phyloP scores from a whole-genome alignment of 2,797 vertebrate genomes.

The Falco rusticolus region DNA sequence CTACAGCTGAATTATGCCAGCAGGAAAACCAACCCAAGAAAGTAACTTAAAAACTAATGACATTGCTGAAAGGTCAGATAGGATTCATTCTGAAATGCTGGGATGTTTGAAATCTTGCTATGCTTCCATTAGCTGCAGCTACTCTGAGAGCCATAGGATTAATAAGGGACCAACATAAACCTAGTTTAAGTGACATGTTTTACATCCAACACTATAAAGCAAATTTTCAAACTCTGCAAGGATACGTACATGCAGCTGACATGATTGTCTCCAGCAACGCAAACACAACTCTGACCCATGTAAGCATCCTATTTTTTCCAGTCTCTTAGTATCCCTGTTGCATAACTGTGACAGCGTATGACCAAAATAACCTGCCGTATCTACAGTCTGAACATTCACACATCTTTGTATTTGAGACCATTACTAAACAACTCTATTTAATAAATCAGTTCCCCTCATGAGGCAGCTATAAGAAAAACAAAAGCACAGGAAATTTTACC shows the following conservation, averaged over 20 bases:
- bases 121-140: background rate
- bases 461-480: background rate
- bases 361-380: conserved; percentile 14
- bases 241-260: background rate
- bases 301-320: background rate
- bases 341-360: background rate
- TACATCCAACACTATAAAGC: background rate
- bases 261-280: background rate
- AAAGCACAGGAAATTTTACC: background rate
- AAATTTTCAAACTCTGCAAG: background rate
- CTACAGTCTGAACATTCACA: background rate
- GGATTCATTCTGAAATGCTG: background rate
- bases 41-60: background rate
- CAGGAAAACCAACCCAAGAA: background rate
- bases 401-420: background rate
- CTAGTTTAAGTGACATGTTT: background rate
- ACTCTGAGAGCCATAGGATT: background rate
- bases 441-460: background rate
- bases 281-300: background rate
- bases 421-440: background rate
- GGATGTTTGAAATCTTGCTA: background rate
- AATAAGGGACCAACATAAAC: background rate
- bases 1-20: background rate
- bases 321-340: background rate
- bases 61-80: background rate